Evolutionary conservation across 64 coral and sea anemone species (phyloP).

Genomic region (Montipora efflorescens): DNA sequence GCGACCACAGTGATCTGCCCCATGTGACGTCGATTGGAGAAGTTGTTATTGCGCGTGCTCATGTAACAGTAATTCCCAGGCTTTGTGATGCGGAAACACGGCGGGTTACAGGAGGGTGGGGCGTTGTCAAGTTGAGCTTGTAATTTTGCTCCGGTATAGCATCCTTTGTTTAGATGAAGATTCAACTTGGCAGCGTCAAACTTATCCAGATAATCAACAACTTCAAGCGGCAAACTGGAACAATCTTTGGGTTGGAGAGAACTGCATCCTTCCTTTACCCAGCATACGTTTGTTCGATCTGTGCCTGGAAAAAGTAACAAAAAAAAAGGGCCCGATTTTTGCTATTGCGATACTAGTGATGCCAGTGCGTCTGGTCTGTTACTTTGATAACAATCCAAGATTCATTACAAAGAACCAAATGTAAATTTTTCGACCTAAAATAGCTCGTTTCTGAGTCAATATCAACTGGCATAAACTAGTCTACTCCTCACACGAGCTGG

Average conservation of each 20-base stretch:
- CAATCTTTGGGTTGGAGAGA: slow-evolving; percentile 47
- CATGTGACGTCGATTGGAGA: slow-evolving; percentile 71
- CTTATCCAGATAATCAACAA: slow-evolving; percentile 38
- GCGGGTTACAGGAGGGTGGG: slow-evolving; percentile 66
- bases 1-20: slow-evolving; percentile 53
- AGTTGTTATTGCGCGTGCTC: slow-evolving; percentile 77
- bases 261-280: slow-evolving; percentile 53
- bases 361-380: too few species aligned
- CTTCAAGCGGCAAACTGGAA: slow-evolving; percentile 55
- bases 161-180: slow-evolving; percentile 55
- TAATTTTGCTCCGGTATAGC: slow-evolving; percentile 16
- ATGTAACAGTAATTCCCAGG: slow-evolving; percentile 68
- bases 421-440: too few species aligned
- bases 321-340: not conserved
- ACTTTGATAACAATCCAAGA: too few species aligned
- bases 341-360: too few species aligned
- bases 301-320: slow-evolving; percentile 18
- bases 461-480: too few species aligned
- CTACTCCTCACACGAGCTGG: too few species aligned
- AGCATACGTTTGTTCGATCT: slow-evolving; percentile 60
- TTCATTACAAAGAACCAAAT: too few species aligned
- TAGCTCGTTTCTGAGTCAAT: too few species aligned
- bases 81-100: slow-evolving; percentile 68
- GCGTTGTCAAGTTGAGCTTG: slow-evolving; percentile 57
- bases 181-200: slow-evolving; percentile 31